A percentile compares a stretch with the other conserved stretches of the same genome.
phyloP scores from a whole-genome alignment of 2,888 invertebrate genomes.

The Nebria brevicollis region DNA sequence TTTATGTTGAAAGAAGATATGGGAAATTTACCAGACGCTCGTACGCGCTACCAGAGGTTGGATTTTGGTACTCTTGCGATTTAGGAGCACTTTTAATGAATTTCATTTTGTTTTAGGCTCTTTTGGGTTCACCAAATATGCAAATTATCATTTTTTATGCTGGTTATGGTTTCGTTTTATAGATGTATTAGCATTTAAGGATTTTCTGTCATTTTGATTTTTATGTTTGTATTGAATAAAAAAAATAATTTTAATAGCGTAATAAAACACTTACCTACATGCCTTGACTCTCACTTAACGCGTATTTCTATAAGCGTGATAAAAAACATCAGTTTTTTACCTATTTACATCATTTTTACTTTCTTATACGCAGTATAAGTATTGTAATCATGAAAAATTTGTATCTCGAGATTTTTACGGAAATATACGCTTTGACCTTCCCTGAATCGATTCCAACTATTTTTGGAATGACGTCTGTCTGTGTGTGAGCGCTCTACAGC shows the following conservation, averaged over 20 bases:
- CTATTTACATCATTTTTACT: no score
- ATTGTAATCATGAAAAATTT: no score
- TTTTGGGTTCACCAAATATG: constrained; percentile 24
- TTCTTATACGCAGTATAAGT: no score
- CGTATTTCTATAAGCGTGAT: no score
- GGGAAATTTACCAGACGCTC: constrained; percentile 64
- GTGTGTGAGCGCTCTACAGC: no score
- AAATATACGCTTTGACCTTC: no score
- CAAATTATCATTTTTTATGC: constrained; percentile 13
- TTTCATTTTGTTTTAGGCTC: constrained; percentile 18
- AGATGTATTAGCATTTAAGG: neutral
- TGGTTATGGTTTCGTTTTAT: constrained; percentile 14
- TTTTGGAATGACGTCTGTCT: no score
- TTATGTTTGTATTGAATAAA: neutral
- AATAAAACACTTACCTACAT: no score
- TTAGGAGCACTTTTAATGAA: neutral
- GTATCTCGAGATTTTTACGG: no score
- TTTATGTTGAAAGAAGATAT: constrained; percentile 82
- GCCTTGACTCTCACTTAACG: no score
- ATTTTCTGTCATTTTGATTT: neutral
- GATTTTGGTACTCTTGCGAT: neutral
- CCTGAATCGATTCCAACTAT: no score
- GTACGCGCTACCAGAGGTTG: constrained; percentile 24
- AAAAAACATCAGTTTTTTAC: no score
- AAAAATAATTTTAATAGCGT: neutral